Conservation (phyloP, 2,888 invertebrate genomes). For the Diachrysia chrysitis region DNA sequence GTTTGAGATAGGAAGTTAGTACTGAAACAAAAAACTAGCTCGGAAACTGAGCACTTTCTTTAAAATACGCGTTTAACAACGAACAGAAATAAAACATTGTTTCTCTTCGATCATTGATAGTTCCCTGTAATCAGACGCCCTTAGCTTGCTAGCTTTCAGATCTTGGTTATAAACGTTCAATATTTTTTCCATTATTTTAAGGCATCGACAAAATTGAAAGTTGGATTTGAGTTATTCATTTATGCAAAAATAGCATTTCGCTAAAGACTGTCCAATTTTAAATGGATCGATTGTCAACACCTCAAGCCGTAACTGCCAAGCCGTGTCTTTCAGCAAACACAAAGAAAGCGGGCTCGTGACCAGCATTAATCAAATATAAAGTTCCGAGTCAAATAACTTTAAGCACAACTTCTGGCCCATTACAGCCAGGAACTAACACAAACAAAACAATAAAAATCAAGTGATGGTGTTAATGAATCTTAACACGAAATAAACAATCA, state of each 20-base stretch:
- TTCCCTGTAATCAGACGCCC: not conserved
- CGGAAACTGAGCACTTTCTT: not conserved
- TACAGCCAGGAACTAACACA: conserved; percentile 1
- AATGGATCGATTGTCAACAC: too few relatives aligned
- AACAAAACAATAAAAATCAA: conserved; percentile 4
- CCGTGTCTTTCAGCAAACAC: not conserved
- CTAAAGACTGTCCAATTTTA: too few relatives aligned
- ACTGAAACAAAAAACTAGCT: not conserved
- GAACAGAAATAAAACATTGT: not conserved
- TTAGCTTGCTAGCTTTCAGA: not conserved
- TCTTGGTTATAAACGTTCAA: not conserved
- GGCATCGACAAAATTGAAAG: not conserved
- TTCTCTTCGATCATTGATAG: not conserved
- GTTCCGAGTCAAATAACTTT: conserved; percentile 6
- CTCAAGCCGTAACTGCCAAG: not conserved
- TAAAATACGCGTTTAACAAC: not conserved
- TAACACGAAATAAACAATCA: conserved; percentile 4
- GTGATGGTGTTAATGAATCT: conserved; percentile 11
- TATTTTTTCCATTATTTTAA: not conserved
- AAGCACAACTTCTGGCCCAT: conserved; percentile 3
- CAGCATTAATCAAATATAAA: conserved; percentile 1
- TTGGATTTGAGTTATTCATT: not conserved
- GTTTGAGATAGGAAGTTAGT: not conserved
- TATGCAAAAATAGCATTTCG: not conserved
- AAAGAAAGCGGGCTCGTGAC: not conserved